Evolutionary conservation across 2,888 invertebrate species (phyloP).

Genomic region (Ichneumoninae sp.): DNA sequence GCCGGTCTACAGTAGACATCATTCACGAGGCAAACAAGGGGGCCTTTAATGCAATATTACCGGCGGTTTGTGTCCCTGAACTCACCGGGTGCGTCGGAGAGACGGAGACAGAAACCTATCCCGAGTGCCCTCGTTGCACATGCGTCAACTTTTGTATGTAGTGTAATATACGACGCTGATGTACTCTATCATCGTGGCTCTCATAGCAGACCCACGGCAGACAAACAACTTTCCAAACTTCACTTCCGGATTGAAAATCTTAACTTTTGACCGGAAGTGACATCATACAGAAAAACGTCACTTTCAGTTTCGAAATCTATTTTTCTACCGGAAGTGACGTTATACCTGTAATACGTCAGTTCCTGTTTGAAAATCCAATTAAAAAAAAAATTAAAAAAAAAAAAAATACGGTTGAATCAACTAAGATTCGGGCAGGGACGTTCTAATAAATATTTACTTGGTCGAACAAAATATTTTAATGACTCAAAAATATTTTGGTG

Average conservation of each 20-base stretch:
- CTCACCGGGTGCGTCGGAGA: constrained; percentile 67
- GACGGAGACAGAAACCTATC: not conserved
- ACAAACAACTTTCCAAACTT: not conserved
- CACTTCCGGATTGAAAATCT: not conserved
- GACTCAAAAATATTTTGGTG: too few relatives aligned
- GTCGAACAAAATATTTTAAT: too few relatives aligned
- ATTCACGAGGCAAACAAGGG: constrained; percentile 79
- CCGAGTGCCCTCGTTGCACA: not conserved
- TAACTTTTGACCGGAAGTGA: not conserved
- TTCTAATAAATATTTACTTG: too few relatives aligned
- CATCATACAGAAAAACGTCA: not conserved
- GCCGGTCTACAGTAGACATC: constrained; percentile 73
- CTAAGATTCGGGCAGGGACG: too few relatives aligned
- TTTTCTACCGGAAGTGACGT: too few relatives aligned
- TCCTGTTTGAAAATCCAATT: too few relatives aligned
- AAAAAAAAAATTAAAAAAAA: too few relatives aligned
- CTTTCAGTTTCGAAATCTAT: too few relatives aligned
- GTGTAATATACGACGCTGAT: not conserved
- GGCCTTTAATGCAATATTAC: constrained; percentile 79
- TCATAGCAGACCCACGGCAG: not conserved
- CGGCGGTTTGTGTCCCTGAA: constrained; percentile 77
- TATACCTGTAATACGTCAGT: too few relatives aligned
- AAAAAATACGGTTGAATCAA: too few relatives aligned
- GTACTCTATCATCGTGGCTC: not conserved
- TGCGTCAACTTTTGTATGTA: not conserved